Base-by-base conservation (phyloP, 2,888 invertebrate genomes). In the Trileptium ribeirensis region DNA sequence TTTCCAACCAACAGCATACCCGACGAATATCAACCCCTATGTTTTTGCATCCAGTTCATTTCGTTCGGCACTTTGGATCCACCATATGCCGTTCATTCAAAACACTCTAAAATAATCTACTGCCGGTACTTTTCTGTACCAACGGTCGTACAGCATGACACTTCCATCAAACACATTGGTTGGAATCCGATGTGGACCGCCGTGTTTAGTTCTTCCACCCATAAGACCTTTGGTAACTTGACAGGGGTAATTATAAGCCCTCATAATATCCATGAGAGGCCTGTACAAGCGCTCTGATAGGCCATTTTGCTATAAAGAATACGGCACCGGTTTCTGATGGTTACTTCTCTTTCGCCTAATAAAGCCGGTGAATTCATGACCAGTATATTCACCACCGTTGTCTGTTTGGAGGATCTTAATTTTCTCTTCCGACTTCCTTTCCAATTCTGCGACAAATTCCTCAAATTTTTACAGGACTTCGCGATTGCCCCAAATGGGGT, bases 121-220 rank as follows among this genome's bases (percentile, higher is more conserved):
- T 8, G 70, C 36, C 31, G 70, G 70, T 19, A 33, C 70, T 70
- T 70, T 70, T 31, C 29, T 36, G 15, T 19, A 19, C 70, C 70
- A 70, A 8, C 29, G 8, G 33, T 70, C 36, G 29, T 19, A 70
- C 8, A 36, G 70, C 8, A n/a, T 8, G n/a, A n/a, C n/a, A n/a
- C n/a, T n/a, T 15, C 15, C 70, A 15, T 70, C 31, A 70, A 77
- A 67, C 1, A 70, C 64, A 36, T 77, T 74, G 19, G 39, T 81
- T 0, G 82, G 79, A 36, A 82, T 1, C 78, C 36, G 19, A 84
- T 1, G 67, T 83, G 83, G 0, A 67, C 83, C 64, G 83, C 83
- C 15, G 83, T 84, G 8, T 38, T 33, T 0, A 82, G 34, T 8
- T 83, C 83, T 70, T 83, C 81, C 36, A 81, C 83, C 83, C 83